A percentile compares a stretch with the other conserved stretches of the same genome.
These are phyloP conservation scores for Hipposideros armiger DNA, from an alignment of 2,113 vertebrate species.

Conservation along the genomic window DNA sequence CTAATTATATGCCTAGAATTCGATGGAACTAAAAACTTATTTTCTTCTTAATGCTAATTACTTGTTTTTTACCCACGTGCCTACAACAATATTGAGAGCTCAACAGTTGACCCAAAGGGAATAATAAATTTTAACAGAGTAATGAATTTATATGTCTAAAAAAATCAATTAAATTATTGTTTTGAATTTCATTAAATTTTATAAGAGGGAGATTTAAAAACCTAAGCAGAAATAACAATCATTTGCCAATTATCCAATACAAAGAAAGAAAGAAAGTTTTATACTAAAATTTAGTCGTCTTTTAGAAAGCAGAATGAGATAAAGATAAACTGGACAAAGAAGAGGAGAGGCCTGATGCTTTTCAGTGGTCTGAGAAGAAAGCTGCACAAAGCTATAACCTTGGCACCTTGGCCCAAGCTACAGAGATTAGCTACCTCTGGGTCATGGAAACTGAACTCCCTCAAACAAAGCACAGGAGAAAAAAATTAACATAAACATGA, in stretches of 20 bases:
- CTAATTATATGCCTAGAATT: background rate
- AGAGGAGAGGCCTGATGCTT: background rate
- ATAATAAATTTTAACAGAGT: background rate
- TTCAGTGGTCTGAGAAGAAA: background rate
- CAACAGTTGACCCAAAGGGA: background rate
- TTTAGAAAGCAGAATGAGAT: background rate
- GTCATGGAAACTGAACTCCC: background rate
- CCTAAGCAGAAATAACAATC: background rate
- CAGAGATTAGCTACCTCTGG: background rate
- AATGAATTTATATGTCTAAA: background rate
- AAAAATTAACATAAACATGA: background rate
- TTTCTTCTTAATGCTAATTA: constrained; percentile 6
- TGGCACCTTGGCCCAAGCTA: background rate
- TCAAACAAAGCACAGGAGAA: background rate
- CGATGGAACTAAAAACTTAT: background rate
- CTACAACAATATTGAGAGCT: constrained; percentile 43
- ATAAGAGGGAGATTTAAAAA: background rate
- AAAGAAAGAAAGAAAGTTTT: constrained; percentile 17
- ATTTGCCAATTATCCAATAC: background rate
- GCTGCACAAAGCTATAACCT: background rate
- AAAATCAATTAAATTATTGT: background rate
- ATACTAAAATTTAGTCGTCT: background rate
- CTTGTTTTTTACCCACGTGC: background rate
- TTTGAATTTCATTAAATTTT: constrained; percentile 40
- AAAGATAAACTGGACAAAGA: background rate